Conservation (phyloP, 2,797 vertebrate genomes). For the Platyrinchus mystaceus region DNA sequence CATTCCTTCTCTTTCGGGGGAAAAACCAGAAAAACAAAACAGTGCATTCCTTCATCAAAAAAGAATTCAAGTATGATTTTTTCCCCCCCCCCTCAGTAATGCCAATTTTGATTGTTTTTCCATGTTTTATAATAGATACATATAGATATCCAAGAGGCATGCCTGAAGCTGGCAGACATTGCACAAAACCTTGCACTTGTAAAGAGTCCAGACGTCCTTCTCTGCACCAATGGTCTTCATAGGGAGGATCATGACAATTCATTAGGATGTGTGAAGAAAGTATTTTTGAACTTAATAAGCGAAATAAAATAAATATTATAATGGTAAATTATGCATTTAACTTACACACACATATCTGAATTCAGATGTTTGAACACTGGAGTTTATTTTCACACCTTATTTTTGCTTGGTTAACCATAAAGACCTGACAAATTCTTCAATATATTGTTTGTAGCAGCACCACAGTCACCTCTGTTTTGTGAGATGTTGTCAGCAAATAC, state of each 20-base stretch:
- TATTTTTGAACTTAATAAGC: not conserved
- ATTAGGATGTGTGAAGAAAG: not conserved
- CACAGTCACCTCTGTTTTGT: not conserved
- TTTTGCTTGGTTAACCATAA: not conserved
- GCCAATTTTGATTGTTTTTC: rapidly evolving
- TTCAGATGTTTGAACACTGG: not conserved
- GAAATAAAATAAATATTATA: not conserved
- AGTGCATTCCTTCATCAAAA: not conserved
- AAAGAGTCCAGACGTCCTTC: not conserved
- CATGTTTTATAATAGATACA: not conserved
- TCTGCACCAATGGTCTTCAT: not conserved
- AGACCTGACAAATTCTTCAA: not conserved
- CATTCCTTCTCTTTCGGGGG: not conserved
- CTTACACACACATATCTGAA: not conserved
- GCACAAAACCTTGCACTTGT: not conserved
- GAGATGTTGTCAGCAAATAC: not conserved
- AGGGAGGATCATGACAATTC: rapidly evolving
- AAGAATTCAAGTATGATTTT: not conserved
- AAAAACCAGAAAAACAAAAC: not conserved
- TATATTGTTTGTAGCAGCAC: not conserved
- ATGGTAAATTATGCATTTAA: not conserved
- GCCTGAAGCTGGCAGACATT: not conserved
- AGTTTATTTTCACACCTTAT: not conserved
- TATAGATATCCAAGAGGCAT: not conserved
- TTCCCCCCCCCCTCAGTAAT: not conserved